Evolutionary conservation across 1,140 invertebrate genomes (phyloP).

Genomic region (Delia radicum): DNA sequence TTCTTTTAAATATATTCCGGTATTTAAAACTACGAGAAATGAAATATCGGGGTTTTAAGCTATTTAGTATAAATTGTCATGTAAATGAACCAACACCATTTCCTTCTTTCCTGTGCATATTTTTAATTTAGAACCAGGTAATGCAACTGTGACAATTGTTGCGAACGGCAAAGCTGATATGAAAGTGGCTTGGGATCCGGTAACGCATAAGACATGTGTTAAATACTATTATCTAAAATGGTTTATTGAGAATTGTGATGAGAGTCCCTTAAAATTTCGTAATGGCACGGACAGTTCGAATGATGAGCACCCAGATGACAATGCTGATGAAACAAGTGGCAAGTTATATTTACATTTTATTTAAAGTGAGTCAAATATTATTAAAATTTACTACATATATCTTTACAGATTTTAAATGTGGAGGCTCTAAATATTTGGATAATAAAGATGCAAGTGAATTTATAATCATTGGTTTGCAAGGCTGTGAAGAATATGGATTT

Average conservation of each 20-base stretch:
- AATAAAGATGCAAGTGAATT: slow-evolving; percentile 31
- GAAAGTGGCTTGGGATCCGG: slow-evolving; percentile 34
- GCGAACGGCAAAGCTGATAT: slow-evolving; percentile 35
- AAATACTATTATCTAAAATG: slow-evolving; percentile 37
- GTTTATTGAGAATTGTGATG: slow-evolving; percentile 33
- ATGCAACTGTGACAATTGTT: slow-evolving; percentile 30
- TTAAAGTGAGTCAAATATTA: too few species aligned
- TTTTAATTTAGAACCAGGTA: slow-evolving; percentile 32
- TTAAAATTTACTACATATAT: neutral
- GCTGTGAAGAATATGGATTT: slow-evolving; percentile 41
- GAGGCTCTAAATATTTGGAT: too few species aligned
- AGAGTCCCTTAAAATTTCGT: neutral
- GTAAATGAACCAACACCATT: too few species aligned
- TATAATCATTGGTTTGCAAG: slow-evolving; percentile 35
- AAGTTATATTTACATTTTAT: too few species aligned
- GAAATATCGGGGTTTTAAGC: too few species aligned
- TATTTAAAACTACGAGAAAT: too few species aligned
- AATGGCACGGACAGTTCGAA: too few species aligned
- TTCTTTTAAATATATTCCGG: too few species aligned
- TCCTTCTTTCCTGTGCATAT: too few species aligned
- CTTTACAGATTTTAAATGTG: slow-evolving; percentile 29
- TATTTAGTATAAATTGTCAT: too few species aligned
- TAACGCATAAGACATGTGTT: slow-evolving; percentile 37
- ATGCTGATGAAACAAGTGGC: neutral
- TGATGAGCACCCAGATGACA: neutral